A percentile compares a stretch with the other conserved stretches of the same genome.
Conservation (phyloP, 2,113 vertebrate genomes). For the Furnarius figulus region DNA sequence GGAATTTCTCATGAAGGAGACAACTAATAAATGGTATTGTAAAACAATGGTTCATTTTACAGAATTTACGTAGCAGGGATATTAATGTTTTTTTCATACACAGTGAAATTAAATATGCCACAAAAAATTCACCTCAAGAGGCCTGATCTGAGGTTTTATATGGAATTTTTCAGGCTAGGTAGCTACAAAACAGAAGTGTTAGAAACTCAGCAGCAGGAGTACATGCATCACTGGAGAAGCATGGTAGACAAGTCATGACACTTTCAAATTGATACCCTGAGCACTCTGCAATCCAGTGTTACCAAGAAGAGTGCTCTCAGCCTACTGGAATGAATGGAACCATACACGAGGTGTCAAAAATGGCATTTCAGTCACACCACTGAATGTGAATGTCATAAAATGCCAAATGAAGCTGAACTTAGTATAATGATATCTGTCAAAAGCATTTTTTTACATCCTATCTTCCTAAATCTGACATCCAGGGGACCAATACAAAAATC, state of each 20-base stretch:
- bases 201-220: not conserved
- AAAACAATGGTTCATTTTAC: constrained; percentile 16
- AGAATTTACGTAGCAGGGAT: not conserved
- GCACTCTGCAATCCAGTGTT: not conserved
- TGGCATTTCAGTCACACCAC: not conserved
- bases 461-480: not conserved
- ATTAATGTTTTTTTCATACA: not conserved
- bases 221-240: not conserved
- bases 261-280: not conserved
- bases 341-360: not conserved
- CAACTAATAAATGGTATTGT: not conserved
- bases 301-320: not conserved
- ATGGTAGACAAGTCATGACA: not conserved
- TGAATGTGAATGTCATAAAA: not conserved
- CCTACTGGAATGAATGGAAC: not conserved
- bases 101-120: not conserved
- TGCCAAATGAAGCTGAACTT: not conserved
- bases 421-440: not conserved
- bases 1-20: constrained; percentile 22
- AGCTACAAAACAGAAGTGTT: not conserved
- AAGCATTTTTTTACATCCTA: not conserved
- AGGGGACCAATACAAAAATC: not conserved
- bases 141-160: not conserved
- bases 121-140: not conserved
- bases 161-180: not conserved